Base-by-base conservation (phyloP, 2,113 vertebrate genomes). In the Columba janthina region DNA sequence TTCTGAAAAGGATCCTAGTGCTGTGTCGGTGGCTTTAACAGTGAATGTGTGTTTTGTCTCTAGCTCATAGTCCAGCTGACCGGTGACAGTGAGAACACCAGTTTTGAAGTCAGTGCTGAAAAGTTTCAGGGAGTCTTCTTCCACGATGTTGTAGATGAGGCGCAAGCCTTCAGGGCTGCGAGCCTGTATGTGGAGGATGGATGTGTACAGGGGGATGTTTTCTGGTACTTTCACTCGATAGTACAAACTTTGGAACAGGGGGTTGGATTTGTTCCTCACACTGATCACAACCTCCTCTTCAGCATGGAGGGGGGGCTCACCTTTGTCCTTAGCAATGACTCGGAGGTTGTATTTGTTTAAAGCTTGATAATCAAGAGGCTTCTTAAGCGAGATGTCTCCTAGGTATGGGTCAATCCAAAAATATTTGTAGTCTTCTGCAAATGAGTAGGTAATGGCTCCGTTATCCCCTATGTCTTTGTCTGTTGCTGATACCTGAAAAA, bases 31-130 rank as follows among this genome's bases (percentile, higher is more conserved):
- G 57, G 99, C 99, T 94, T 98, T 98, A 34, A 99, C 97, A 1
- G 98, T 99, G 96, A 99, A 97, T 1, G 96, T 34, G 10, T 99
- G 98, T 81, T 98, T 97, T 15, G 97, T 96, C 84, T 99, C 95
- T 20, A 98, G 97, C 87, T 99, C 99, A 3, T 98, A 99, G 96
- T 99, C 99, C n/a, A 99, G 96, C 10, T 98, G 98, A n/a, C 98
- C 98, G 6, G 98, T 98, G 76, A 99, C 98, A 9, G 98, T 99
- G 60, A 99, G 91, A 28, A 99, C 98, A 2, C 99, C 99, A 1
- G 99, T 99, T 97, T 99, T 99, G 91, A 99, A 99, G 93, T 99
- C 99, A 0, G 99, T 98, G 92, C 98, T 99, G 93, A 99, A 99
- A 54, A 98, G 96, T 28, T 95, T 98, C 36, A 99, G 95, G 19